These are phyloP conservation scores for Sapajus apella DNA, from an alignment of 2,113 vertebrate species.

Conservation along the genomic window DNA sequence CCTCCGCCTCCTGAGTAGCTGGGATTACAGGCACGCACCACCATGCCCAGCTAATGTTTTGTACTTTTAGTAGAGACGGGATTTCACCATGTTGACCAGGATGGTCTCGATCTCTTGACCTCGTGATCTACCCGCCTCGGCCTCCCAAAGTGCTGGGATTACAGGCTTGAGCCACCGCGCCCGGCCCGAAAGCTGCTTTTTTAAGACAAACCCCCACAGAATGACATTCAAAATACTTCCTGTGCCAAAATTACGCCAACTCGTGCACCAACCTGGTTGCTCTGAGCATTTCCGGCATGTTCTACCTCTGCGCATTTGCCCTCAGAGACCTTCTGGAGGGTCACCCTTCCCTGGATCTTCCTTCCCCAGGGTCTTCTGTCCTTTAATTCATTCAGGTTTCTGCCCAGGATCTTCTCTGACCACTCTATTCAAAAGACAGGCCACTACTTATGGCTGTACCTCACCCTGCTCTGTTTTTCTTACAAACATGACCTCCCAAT, in stretches of 20 bases:
- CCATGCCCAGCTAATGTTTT: too few relatives aligned
- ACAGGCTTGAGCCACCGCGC: too few relatives aligned
- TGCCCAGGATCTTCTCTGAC: not conserved
- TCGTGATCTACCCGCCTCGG: too few relatives aligned
- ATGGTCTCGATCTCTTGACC: too few relatives aligned
- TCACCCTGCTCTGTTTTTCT: not conserved
- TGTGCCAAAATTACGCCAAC: not conserved
- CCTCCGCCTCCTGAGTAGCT: too few relatives aligned
- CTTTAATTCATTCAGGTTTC: not conserved
- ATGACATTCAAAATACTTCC: not conserved
- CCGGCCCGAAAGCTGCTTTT: not conserved
- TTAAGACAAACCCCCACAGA: not conserved
- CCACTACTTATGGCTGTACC: not conserved
- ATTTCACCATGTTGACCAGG: too few relatives aligned
- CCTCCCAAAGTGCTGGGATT: too few relatives aligned
- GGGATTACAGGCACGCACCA: too few relatives aligned
- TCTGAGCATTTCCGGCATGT: not conserved
- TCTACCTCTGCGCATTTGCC: not conserved
- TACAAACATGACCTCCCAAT: not conserved
- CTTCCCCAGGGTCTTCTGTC: not conserved
- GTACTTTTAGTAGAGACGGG: too few relatives aligned
- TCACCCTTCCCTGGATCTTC: not conserved
- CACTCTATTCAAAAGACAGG: not conserved
- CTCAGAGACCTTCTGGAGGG: not conserved
- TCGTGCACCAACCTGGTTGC: not conserved